phyloP scores from a whole-genome alignment of 2,113 vertebrate species.

The Oncorhynchus clarkii region DNA sequence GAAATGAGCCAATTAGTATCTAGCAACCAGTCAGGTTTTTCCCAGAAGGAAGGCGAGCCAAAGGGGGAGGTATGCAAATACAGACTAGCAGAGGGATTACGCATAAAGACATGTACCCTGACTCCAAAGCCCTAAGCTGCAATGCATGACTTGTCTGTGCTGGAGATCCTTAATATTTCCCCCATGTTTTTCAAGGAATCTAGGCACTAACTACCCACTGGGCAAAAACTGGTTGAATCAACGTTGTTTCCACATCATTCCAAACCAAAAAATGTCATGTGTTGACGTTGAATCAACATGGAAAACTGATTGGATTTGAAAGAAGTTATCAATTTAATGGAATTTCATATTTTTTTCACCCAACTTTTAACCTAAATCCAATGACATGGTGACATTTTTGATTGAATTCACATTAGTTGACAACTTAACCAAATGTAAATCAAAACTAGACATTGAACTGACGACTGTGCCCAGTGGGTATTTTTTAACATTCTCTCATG shows the following conservation, averaged over 20 bases:
- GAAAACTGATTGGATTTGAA: too few relatives aligned
- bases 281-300: too few relatives aligned
- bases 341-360: too few relatives aligned
- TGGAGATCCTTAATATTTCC: conserved; percentile 20
- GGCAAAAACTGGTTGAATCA: too few relatives aligned
- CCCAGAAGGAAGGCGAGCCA: conserved; percentile 24
- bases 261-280: too few relatives aligned
- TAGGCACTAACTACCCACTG: too few relatives aligned
- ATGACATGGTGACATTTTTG: background rate
- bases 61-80: conserved; percentile 23
- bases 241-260: too few relatives aligned
- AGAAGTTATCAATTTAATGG: too few relatives aligned
- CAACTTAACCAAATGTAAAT: too few relatives aligned
- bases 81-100: conserved; percentile 53
- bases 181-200: conserved; percentile 17
- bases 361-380: too few relatives aligned
- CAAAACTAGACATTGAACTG: too few relatives aligned
- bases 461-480: background rate
- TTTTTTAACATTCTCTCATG: background rate
- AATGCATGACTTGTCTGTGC: conserved; percentile 62
- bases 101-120: conserved; percentile 48
- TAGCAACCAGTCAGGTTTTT: conserved; percentile 28
- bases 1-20: conserved; percentile 27
- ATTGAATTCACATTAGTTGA: too few relatives aligned
- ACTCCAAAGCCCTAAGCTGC: conserved; percentile 62